Evolutionary conservation across 2,113 vertebrate genomes (phyloP).

Genomic region (Cochlearius cochlearius): DNA sequence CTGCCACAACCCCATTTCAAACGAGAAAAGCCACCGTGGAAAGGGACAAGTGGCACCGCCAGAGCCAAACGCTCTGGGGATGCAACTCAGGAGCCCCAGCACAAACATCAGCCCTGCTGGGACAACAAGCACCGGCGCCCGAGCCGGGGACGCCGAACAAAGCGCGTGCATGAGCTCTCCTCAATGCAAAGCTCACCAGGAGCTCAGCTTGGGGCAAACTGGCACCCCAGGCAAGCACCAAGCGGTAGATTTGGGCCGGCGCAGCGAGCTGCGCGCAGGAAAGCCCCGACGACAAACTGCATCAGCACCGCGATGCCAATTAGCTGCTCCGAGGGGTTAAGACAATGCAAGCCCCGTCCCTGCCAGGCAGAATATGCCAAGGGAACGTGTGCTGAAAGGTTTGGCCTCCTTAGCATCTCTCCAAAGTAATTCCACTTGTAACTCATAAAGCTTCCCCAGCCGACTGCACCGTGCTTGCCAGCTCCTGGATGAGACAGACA

Average conservation of each 20-base stretch:
- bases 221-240: background rate
- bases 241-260: background rate
- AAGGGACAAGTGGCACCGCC: background rate
- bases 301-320: background rate
- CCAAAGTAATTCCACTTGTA: conserved; percentile 53
- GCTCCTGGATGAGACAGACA: conserved; percentile 48
- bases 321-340: background rate
- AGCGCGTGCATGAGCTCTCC: background rate
- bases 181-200: background rate
- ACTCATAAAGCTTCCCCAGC: conserved; percentile 52
- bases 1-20: fast-evolving
- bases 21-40: background rate
- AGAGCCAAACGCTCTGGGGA: background rate
- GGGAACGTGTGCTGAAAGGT: background rate
- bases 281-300: background rate
- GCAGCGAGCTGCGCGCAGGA: fast-evolving
- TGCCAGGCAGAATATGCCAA: conserved; percentile 1
- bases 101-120: background rate
- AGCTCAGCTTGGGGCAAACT: background rate
- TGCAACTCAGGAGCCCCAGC: background rate
- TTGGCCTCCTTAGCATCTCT: conserved; percentile 37
- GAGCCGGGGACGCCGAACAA: fast-evolving
- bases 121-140: background rate
- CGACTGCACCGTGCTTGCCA: background rate
- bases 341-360: background rate